Evolutionary conservation across 2,113 vertebrate species (phyloP).

Genomic region (Zootoca vivipara): DNA sequence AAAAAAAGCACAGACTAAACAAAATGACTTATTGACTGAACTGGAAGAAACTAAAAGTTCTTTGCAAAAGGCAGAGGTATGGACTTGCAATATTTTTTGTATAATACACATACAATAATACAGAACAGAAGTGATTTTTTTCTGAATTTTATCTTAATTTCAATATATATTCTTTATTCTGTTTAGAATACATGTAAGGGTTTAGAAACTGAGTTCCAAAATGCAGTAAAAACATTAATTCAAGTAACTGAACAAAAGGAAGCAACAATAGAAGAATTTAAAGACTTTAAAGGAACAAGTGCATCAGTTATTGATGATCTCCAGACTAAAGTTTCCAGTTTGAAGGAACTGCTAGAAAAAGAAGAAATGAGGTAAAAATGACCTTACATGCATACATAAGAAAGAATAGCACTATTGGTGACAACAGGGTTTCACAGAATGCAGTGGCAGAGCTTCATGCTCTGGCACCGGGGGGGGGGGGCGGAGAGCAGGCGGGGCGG

Average conservation of each 20-base stretch:
- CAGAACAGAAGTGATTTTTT: slow-evolving; percentile 32
- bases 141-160: neutral
- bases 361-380: slow-evolving; percentile 81
- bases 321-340: slow-evolving; percentile 68
- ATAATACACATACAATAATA: slow-evolving; percentile 8
- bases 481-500: no score
- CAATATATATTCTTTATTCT: slow-evolving; percentile 50
- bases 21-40: slow-evolving; percentile 77
- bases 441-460: no score
- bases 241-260: slow-evolving; percentile 80
- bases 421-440: neutral
- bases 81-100: slow-evolving; percentile 34
- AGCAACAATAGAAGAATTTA: slow-evolving; percentile 77
- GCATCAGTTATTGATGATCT: slow-evolving; percentile 72
- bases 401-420: neutral
- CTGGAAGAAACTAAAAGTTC: slow-evolving; percentile 75
- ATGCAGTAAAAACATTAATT: slow-evolving; percentile 71
- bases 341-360: slow-evolving; percentile 76
- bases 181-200: slow-evolving; percentile 73
- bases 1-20: slow-evolving; percentile 74
- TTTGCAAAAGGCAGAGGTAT: slow-evolving; percentile 81
- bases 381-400: neutral
- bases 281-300: slow-evolving; percentile 73
- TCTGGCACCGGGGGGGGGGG: no score
- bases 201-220: slow-evolving; percentile 76